Evolutionary conservation across 2,113 vertebrate species (phyloP).

Genomic region (Dascyllus trimaculatus): DNA sequence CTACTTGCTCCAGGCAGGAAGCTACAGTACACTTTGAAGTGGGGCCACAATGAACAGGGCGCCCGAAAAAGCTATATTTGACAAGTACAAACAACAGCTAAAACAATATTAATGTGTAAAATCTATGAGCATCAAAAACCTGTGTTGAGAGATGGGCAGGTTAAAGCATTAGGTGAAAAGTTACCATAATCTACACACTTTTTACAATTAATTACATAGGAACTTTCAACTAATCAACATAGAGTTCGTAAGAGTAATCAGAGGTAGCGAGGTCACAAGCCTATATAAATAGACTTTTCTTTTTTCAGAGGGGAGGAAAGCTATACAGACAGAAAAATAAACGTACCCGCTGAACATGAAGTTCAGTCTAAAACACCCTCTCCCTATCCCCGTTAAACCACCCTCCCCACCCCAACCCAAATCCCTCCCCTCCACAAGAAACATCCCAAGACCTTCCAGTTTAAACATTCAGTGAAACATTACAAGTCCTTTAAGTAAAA

Average conservation of each 20-base stretch:
- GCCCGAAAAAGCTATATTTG: slow-evolving; percentile 77
- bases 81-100: slow-evolving; percentile 74
- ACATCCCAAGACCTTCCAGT: slow-evolving; percentile 90
- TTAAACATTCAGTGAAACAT: slow-evolving; percentile 93
- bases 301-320: slow-evolving; percentile 88
- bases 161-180: slow-evolving; percentile 89
- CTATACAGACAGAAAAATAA: slow-evolving; percentile 88
- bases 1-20: slow-evolving; percentile 77
- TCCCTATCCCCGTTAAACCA: slow-evolving; percentile 63
- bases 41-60: slow-evolving; percentile 70
- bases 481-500: slow-evolving; percentile 90
- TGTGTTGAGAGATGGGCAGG: slow-evolving; percentile 89
- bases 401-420: slow-evolving; percentile 21
- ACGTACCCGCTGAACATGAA: slow-evolving; percentile 87
- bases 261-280: slow-evolving; percentile 94
- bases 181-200: slow-evolving; percentile 91
- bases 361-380: slow-evolving; percentile 85
- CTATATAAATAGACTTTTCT: slow-evolving; percentile 84
- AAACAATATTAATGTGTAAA: slow-evolving; percentile 76
- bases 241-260: slow-evolving; percentile 91
- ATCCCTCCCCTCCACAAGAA: slow-evolving; percentile 72
- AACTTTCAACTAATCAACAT: slow-evolving; percentile 89
- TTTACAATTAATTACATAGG: slow-evolving; percentile 92
- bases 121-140: slow-evolving; percentile 84
- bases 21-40: slow-evolving; percentile 83